Percentiles rank a stretch among this genome's conserved stretches.
Evolutionary conservation across 2,113 vertebrate genomes (phyloP).

Genomic region (Takifugu bimaculatus): DNA sequence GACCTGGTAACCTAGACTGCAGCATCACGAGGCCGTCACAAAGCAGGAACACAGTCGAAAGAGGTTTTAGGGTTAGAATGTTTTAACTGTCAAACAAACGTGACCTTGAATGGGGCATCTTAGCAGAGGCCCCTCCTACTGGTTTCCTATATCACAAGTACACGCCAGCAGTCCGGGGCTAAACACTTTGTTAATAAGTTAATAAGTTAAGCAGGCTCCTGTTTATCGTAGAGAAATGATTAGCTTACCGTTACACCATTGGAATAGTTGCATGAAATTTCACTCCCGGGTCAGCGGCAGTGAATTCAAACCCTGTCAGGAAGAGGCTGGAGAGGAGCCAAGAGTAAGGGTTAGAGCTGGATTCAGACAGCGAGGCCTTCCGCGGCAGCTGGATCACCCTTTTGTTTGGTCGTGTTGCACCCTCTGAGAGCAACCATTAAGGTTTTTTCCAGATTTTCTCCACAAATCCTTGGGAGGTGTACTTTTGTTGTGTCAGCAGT

Average conservation of each 20-base stretch:
- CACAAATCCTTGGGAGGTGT: conserved; percentile 59
- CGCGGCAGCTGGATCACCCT: conserved; percentile 17
- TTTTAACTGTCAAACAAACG: conserved; percentile 22
- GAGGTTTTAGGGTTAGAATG: neutral
- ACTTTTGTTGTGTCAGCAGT: conserved; percentile 63
- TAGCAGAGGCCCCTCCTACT: conserved; percentile 9
- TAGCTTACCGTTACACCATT: conserved; percentile 81
- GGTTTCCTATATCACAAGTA: conserved; percentile 9
- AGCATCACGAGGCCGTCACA: conserved; percentile 3
- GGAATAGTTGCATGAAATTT: conserved; percentile 81
- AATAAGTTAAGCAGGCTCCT: too few species aligned
- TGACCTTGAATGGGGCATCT: conserved; percentile 27
- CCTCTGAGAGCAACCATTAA: conserved; percentile 44
- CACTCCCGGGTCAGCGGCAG: conserved; percentile 66
- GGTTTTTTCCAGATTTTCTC: conserved; percentile 56
- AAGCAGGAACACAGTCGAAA: neutral
- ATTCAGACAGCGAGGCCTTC: conserved; percentile 31
- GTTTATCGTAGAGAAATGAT: conserved; percentile 1
- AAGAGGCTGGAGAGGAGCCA: conserved; percentile 48
- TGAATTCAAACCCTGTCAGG: conserved; percentile 63
- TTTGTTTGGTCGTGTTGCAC: conserved; percentile 11
- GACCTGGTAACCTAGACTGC: too few species aligned
- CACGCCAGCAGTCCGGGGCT: too few species aligned
- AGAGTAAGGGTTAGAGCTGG: conserved; percentile 37
- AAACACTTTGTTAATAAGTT: too few species aligned